Evolutionary conservation across 2,113 vertebrate species (phyloP).

Genomic region (Arothron firmamentum): DNA sequence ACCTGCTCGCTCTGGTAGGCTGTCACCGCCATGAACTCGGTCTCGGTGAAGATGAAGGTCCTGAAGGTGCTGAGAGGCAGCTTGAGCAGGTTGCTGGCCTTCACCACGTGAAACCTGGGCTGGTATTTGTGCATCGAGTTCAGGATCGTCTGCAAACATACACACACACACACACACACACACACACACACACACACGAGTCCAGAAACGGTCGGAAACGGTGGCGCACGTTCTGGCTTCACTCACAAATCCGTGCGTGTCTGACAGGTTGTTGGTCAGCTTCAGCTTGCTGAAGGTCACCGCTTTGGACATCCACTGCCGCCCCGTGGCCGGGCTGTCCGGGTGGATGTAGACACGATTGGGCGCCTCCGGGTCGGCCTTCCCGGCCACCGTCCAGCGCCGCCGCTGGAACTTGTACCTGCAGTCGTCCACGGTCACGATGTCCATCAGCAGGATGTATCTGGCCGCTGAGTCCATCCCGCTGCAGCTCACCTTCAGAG

Average conservation of each 20-base stretch:
- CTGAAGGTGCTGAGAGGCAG: slow-evolving; percentile 92
- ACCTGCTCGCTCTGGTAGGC: slow-evolving; percentile 98
- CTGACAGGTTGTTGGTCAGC: slow-evolving; percentile 95
- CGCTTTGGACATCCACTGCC: slow-evolving; percentile 96
- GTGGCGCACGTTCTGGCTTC: background rate
- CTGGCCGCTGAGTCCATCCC: slow-evolving; percentile 89
- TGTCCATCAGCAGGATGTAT: slow-evolving; percentile 93
- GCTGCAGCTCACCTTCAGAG: slow-evolving; percentile 88
- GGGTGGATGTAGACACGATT: slow-evolving; percentile 96
- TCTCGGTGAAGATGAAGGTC: slow-evolving; percentile 90
- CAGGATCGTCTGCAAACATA: slow-evolving; percentile 82
- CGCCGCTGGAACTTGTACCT: slow-evolving; percentile 96
- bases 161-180: too few species aligned
- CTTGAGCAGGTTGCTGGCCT: slow-evolving; percentile 87
- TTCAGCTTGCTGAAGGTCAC: slow-evolving; percentile 96
- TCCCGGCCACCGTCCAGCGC: slow-evolving; percentile 93
- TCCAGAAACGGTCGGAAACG: too few species aligned
- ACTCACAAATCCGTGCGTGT: slow-evolving; percentile 96
- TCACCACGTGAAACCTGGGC: slow-evolving; percentile 89
- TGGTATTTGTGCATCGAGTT: slow-evolving; percentile 99
- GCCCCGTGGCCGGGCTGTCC: slow-evolving; percentile 91
- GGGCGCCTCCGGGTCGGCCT: slow-evolving; percentile 96
- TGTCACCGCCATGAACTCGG: slow-evolving; percentile 93
- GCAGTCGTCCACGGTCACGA: slow-evolving; percentile 90
- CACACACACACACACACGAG: too few species aligned